Conservation (phyloP, 2,113 vertebrate species). For the Sula dactylatra region DNA sequence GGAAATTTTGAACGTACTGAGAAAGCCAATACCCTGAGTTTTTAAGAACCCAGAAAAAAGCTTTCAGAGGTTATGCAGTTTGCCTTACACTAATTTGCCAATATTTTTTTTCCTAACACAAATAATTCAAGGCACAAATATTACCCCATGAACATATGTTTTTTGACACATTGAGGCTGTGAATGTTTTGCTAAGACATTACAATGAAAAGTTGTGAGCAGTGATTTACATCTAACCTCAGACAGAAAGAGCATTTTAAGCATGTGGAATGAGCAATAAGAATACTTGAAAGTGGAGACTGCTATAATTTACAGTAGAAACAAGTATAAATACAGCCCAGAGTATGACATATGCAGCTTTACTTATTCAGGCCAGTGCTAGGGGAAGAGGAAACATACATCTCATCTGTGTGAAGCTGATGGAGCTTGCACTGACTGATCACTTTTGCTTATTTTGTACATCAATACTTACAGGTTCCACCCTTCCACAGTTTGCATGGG, state of each 20-base stretch:
- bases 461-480: neutral
- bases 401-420: neutral
- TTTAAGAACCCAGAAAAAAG: neutral
- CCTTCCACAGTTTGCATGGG: neutral
- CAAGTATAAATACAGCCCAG: fast-evolving
- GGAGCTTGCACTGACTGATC: neutral
- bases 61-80: neutral
- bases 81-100: neutral
- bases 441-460: neutral
- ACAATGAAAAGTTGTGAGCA: neutral
- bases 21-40: neutral
- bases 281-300: neutral
- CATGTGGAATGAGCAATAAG: neutral
- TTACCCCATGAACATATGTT: neutral
- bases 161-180: neutral
- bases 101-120: neutral
- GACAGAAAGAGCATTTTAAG: neutral
- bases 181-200: neutral
- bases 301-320: neutral
- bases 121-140: neutral
- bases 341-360: neutral
- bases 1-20: neutral
- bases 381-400: neutral
- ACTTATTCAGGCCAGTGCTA: neutral
- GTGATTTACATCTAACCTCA: neutral